Evolutionary conservation across 2,797 vertebrate genomes (phyloP).

Genomic region (Capromys pilorides): DNA sequence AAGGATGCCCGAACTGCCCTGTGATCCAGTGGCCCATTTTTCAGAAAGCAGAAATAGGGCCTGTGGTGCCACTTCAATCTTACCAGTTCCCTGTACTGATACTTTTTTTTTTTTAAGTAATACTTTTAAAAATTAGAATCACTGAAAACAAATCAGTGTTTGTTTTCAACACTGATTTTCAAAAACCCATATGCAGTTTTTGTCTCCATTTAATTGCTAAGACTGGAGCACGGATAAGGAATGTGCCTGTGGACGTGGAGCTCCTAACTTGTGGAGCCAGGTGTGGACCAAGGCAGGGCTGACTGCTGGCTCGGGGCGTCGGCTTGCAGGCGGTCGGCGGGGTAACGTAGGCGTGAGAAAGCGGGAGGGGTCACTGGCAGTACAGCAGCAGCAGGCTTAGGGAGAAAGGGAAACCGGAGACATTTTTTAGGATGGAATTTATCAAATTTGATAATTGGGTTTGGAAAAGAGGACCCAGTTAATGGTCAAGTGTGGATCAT

Average conservation of each 20-base stretch:
- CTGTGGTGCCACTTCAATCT: slow-evolving; percentile 23
- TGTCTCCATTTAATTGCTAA: background rate
- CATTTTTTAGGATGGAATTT: background rate
- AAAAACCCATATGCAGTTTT: no score
- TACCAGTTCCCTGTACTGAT: slow-evolving; percentile 5
- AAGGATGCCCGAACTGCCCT: background rate
- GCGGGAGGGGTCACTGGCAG: no score
- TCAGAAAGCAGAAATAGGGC: background rate
- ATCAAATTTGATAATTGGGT: background rate
- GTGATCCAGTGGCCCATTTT: slow-evolving; percentile 52
- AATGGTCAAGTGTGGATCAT: background rate
- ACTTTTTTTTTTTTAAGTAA: slow-evolving; percentile 17
- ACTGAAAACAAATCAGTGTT: slow-evolving; percentile 3
- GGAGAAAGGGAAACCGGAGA: background rate
- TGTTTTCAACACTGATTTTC: no score
- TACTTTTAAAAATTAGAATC: slow-evolving; percentile 18
- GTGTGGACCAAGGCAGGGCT: background rate
- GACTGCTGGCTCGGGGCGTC: no score
- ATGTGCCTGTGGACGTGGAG: background rate
- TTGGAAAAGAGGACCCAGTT: background rate
- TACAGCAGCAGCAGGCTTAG: background rate
- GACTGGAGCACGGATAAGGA: background rate
- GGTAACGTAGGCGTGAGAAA: background rate
- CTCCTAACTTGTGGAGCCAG: background rate
- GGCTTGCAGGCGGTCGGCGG: no score